Percentiles rank a stretch among this genome's conserved stretches.
phyloP scores from a whole-genome alignment of 2,888 invertebrate species.

The Hesperia comma region DNA sequence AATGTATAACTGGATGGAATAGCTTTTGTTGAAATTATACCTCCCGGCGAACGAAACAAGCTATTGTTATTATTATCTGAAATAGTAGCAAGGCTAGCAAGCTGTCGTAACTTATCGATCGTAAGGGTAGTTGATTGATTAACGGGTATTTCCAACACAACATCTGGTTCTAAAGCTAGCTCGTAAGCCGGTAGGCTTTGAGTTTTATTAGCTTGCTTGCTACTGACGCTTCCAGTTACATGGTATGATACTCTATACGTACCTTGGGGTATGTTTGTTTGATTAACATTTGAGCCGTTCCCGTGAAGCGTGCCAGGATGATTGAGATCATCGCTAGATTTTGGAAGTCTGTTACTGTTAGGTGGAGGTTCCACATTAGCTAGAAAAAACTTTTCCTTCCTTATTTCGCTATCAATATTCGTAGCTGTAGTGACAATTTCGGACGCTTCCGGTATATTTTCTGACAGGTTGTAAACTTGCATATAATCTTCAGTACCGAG shows the following conservation, averaged over 20 bases:
- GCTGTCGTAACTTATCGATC: constrained; percentile 78
- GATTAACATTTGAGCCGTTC: constrained; percentile 44
- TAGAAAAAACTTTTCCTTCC: constrained; percentile 47
- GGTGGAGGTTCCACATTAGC: constrained; percentile 51
- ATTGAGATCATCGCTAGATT: constrained; percentile 67
- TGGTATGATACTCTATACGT: constrained; percentile 79
- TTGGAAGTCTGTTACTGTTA: constrained; percentile 66
- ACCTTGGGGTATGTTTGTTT: constrained; percentile 66
- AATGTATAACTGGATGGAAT: constrained; percentile 84
- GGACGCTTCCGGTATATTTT: constrained; percentile 51
- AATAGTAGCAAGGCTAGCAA: constrained; percentile 83
- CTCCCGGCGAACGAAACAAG: constrained; percentile 75
- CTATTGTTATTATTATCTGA: constrained; percentile 80
- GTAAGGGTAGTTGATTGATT: constrained; percentile 71
- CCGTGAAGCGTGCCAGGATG: constrained; percentile 44
- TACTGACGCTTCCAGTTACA: constrained; percentile 78
- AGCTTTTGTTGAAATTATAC: constrained; percentile 85
- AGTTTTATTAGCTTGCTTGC: constrained; percentile 77
- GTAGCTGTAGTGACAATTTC: constrained; percentile 53
- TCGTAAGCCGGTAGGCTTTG: constrained; percentile 74
- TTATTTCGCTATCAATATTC: constrained; percentile 47
- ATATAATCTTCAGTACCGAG: constrained; percentile 62
- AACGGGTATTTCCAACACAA: constrained; percentile 73
- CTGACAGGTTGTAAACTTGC: constrained; percentile 49
- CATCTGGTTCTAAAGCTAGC: constrained; percentile 72